Percentiles rank a stretch among this genome's conserved stretches.
Evolutionary conservation across 2,797 vertebrate genomes (phyloP).

Genomic region (Potorous gilbertii): DNA sequence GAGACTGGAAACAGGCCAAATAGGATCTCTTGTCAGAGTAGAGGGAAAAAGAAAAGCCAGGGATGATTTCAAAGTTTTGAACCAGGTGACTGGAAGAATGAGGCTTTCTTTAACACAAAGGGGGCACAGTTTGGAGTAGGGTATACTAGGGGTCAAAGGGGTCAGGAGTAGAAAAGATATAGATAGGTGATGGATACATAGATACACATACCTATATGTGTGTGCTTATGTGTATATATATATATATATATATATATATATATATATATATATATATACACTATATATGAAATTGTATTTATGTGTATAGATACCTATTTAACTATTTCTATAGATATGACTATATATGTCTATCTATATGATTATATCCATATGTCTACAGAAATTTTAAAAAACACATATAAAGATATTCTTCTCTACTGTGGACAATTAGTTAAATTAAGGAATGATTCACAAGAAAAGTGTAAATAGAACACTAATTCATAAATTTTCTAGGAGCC

Average conservation of each 20-base stretch:
- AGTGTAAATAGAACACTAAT: background rate
- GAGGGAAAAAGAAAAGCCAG: background rate
- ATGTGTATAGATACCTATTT: background rate
- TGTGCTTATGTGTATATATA: background rate
- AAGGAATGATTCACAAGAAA: background rate
- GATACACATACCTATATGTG: too few relatives aligned
- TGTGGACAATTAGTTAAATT: background rate
- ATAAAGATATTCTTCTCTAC: background rate
- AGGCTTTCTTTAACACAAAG: background rate
- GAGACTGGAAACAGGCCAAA: background rate
- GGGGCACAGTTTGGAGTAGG: background rate
- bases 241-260: background rate
- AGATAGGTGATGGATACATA: background rate
- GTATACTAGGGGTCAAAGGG: background rate
- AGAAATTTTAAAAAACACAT: background rate
- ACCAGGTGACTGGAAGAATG: background rate
- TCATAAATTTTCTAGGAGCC: conserved; percentile 17
- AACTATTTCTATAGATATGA: background rate
- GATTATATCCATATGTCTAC: background rate
- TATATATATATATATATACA: background rate
- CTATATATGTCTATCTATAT: background rate
- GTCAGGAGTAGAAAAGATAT: background rate
- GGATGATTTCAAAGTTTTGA: background rate
- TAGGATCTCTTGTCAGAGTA: background rate
- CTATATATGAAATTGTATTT: background rate